Conservation (phyloP, 64 coral and sea anemone genomes). For the Montipora cactus region DNA sequence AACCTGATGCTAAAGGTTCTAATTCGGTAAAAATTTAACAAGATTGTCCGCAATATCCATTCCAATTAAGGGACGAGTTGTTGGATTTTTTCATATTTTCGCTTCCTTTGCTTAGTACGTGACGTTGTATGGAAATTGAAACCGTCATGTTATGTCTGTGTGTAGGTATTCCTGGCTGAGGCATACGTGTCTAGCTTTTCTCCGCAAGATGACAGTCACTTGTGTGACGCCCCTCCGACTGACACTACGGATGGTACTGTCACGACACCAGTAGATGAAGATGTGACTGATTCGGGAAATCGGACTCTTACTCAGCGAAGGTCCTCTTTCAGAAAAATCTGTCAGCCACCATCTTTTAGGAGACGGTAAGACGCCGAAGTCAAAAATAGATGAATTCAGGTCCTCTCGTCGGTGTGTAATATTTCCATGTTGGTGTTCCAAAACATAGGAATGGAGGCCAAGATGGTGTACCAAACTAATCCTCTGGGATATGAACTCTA, state of each 20-base stretch:
- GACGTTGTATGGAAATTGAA: background rate
- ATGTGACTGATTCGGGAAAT: background rate
- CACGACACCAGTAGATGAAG: background rate
- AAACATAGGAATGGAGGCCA: too few relatives aligned
- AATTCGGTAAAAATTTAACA: too few relatives aligned
- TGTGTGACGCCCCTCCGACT: conserved; percentile 35
- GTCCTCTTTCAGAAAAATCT: background rate
- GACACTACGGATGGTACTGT: conserved; percentile 32
- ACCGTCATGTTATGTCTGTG: background rate
- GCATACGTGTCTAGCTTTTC: conserved; percentile 70
- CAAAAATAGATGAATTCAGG: too few relatives aligned
- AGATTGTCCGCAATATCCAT: too few relatives aligned
- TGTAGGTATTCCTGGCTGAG: conserved; percentile 72
- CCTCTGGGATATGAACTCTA: too few relatives aligned
- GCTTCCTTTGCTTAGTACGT: background rate
- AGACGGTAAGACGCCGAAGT: background rate
- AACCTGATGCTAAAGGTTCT: too few relatives aligned
- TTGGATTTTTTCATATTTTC: too few relatives aligned
- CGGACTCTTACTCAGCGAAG: background rate
- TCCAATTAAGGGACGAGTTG: too few relatives aligned
- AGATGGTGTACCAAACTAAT: too few relatives aligned
- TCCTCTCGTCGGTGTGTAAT: too few relatives aligned
- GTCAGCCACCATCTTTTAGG: background rate
- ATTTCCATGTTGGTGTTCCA: too few relatives aligned
- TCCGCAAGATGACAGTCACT: conserved; percentile 56